A percentile compares a stretch with the other conserved stretches of the same genome.
Conservation (phyloP, 2,888 invertebrate species). For the Drosophila neotestacea region DNA sequence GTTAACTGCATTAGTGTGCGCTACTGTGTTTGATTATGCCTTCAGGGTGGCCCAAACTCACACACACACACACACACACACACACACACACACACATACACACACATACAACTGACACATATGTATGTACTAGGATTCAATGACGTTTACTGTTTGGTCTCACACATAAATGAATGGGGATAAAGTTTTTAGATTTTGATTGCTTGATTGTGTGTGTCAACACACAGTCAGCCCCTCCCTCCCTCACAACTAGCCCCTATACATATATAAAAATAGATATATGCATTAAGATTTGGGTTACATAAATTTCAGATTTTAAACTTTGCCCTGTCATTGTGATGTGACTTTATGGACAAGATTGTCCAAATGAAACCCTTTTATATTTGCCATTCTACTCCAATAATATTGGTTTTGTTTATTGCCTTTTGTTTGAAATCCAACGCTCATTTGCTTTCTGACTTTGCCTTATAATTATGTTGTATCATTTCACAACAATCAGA, state of each 20-base stretch:
- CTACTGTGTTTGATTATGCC: constrained; percentile 78
- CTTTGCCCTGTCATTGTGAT: constrained; percentile 50
- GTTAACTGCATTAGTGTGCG: constrained; percentile 80
- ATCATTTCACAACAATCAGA: constrained; percentile 22
- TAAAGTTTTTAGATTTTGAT: constrained; percentile 82
- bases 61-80: constrained; percentile 31
- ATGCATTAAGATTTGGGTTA: constrained; percentile 47
- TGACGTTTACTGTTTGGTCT: constrained; percentile 62
- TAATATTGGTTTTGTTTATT: constrained; percentile 12
- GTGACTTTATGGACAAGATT: constrained; percentile 51
- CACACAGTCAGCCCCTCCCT: constrained; percentile 36
- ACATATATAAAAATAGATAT: constrained; percentile 8
- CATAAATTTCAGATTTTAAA: constrained; percentile 53
- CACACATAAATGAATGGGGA: constrained; percentile 67
- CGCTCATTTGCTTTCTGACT: constrained; percentile 36
- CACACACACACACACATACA: constrained; percentile 1
- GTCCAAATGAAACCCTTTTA: constrained; percentile 31
- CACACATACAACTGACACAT: constrained; percentile 1
- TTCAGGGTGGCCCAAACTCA: constrained; percentile 52
- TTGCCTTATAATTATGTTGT: constrained; percentile 29
- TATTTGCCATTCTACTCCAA: background rate
- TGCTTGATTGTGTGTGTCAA: constrained; percentile 82
- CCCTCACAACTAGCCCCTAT: constrained; percentile 15
- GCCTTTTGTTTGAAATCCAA: constrained; percentile 42
- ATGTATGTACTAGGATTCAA: constrained; percentile 26